Evolutionary conservation across 2,797 vertebrate genomes (phyloP), one percentile per base, ranked within the genome.

Genomic region (Sebastiscus tertius): DNA sequence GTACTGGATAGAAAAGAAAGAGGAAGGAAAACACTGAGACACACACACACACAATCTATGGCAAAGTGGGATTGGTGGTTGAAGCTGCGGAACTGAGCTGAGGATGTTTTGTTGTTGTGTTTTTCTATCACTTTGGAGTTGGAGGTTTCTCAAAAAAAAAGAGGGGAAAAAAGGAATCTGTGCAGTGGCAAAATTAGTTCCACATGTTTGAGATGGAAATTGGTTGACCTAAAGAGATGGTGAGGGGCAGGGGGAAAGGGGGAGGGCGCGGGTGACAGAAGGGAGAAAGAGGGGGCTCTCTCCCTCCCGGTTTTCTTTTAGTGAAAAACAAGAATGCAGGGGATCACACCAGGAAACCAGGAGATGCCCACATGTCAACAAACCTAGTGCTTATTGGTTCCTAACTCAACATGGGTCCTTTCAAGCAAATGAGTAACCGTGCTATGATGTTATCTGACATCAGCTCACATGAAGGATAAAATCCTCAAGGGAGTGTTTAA

Each of bases 201-300:
- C 96, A 97, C 96, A 96, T 97, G 96, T 96, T 96, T 95, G 94
- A 95, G 94, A 96, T 95, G 94, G 96, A 96, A 94, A 95, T 94
- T 94, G 93, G 90, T 95, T 94, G 94, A 96, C 95, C 95, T 89
- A 92, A 90, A 95, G 95, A 94, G 79, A 94, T 94, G 89, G 95
- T 89, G 88, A 89, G 90, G 93, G 92, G 91, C 89, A 90, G 85
- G 77, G 87, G 83, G 80, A 85, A 82, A 79, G 82, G 82, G 83
- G 88, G 86, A 72, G 77, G 79, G 61, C 4, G 55, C 4, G 72
- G 78, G 86, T 86, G 77, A 84, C n/a, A 69, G 85, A 89, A 89
- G 90, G 88, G 67, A 89, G 92, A 85, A 90, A 92, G 79, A 85
- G 63, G 77, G 79, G 67, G 80, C 33, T 82, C 63, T 33, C 79